phyloP scores from a whole-genome alignment of 2,797 vertebrate species.

The Anguilla pacifica region DNA sequence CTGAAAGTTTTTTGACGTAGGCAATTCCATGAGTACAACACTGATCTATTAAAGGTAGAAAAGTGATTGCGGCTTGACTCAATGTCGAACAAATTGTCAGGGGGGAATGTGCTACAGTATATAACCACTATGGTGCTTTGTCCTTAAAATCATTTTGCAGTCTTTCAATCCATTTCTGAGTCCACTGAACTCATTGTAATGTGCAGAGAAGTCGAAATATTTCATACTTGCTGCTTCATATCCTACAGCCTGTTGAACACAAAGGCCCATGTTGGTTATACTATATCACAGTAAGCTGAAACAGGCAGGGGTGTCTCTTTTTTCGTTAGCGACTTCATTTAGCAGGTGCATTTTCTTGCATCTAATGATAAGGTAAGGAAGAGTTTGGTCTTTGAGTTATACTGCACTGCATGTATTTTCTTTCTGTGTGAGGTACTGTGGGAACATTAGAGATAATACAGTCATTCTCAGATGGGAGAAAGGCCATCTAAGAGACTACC shows the following conservation, averaged over 20 bases:
- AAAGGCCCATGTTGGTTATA: background rate
- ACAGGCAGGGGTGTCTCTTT: background rate
- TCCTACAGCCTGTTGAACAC: background rate
- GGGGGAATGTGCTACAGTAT: background rate
- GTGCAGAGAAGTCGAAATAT: background rate
- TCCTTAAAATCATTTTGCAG: background rate
- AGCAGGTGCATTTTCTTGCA: background rate
- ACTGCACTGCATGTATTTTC: background rate
- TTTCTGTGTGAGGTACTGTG: background rate
- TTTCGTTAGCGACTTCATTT: background rate
- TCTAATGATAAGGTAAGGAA: background rate
- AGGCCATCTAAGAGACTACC: background rate
- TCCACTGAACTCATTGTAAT: background rate
- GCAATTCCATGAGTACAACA: background rate
- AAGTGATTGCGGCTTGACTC: background rate
- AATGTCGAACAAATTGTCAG: background rate
- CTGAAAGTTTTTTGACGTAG: too few species aligned
- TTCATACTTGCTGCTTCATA: background rate
- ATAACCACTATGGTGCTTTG: background rate
- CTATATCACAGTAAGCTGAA: background rate
- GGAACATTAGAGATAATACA: slow-evolving; percentile 1
- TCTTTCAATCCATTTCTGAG: background rate
- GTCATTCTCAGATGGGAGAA: background rate
- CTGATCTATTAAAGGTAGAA: background rate
- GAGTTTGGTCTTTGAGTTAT: background rate